phyloP scores from a whole-genome alignment of 2,113 vertebrate species.

The Apus apus region DNA sequence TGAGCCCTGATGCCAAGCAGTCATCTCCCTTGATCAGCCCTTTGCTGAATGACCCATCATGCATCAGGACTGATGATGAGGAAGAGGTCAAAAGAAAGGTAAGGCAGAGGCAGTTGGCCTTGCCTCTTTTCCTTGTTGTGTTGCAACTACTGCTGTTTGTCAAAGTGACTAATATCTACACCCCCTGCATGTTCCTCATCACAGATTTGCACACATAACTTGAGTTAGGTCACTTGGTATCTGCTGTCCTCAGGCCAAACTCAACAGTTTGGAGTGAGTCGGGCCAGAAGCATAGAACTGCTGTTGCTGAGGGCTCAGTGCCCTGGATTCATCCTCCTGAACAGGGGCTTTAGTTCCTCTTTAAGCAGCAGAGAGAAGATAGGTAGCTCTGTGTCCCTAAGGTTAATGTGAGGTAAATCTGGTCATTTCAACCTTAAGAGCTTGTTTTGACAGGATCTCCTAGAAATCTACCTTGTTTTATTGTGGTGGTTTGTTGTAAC shows the following conservation, averaged over 20 bases:
- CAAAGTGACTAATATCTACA: neutral
- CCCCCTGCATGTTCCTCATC: neutral
- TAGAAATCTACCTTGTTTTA: neutral
- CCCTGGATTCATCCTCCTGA: neutral
- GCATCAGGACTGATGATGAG: conserved; percentile 89
- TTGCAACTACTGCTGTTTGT: neutral
- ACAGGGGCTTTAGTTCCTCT: neutral
- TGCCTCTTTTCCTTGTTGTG: neutral
- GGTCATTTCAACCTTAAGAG: neutral
- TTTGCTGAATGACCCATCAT: conserved; percentile 87
- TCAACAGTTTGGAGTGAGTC: neutral
- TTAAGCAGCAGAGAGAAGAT: neutral
- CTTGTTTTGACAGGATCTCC: neutral
- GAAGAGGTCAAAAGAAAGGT: conserved; percentile 95
- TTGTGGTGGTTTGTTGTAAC: neutral
- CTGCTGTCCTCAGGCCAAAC: neutral
- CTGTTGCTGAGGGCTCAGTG: neutral
- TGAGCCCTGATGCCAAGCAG: conserved; percentile 88
- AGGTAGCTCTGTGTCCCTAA: neutral
- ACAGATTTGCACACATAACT: neutral
- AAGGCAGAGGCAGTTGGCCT: neutral
- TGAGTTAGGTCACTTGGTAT: neutral
- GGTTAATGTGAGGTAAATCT: neutral
- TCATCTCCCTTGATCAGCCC: conserved; percentile 93
- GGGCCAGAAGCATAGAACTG: neutral